These are phyloP conservation scores for Dryocosmus kuriphilus DNA, from an alignment of 2,888 invertebrate genomes.

Conservation along the genomic window DNA sequence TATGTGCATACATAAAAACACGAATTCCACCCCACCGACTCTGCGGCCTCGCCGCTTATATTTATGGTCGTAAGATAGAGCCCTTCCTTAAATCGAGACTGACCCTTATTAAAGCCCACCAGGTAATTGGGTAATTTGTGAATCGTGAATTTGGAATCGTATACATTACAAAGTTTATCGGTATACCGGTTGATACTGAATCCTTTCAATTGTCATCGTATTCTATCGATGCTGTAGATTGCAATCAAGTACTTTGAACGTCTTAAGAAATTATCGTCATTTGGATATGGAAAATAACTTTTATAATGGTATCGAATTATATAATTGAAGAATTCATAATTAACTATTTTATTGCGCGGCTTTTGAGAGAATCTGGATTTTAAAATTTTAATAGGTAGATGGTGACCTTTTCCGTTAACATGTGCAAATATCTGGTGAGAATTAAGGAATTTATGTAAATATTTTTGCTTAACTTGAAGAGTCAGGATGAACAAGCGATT, in stretches of 20 bases:
- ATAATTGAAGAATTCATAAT: too few relatives aligned
- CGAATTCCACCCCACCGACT: constrained; percentile 37
- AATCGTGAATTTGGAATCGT: constrained; percentile 48
- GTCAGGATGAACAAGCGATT: background rate
- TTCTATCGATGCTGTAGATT: constrained; percentile 8
- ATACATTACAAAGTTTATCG: background rate
- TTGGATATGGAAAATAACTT: background rate
- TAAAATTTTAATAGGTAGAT: too few relatives aligned
- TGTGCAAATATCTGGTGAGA: too few relatives aligned
- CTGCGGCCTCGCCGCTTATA: constrained; percentile 48
- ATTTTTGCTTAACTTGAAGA: background rate
- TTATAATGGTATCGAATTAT: too few relatives aligned
- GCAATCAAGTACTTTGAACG: background rate
- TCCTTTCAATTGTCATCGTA: background rate
- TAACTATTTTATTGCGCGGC: too few relatives aligned
- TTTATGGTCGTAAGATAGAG: constrained; percentile 50
- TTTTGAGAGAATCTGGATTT: too few relatives aligned
- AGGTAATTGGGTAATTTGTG: constrained; percentile 56
- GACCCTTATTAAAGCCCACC: constrained; percentile 53
- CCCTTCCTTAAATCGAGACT: constrained; percentile 52
- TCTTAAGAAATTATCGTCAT: background rate
- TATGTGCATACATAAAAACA: constrained; percentile 35
- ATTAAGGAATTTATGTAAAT: too few relatives aligned
- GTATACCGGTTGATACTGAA: background rate
- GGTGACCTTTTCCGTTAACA: too few relatives aligned